Conservation (phyloP, 2,797 vertebrate species). For the Smutsia gigantea region DNA sequence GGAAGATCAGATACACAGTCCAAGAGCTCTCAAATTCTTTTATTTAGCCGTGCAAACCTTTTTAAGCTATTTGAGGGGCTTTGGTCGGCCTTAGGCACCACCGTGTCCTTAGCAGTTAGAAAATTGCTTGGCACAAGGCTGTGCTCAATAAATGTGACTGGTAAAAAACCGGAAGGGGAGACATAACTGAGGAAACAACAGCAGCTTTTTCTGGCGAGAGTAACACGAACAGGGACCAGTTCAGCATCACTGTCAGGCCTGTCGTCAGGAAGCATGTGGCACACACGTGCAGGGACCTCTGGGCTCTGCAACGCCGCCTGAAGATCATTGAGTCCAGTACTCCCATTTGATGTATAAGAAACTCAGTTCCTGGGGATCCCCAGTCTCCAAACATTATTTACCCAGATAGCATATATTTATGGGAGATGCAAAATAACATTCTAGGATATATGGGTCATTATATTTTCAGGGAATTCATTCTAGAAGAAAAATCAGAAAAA, state of each 20-base stretch:
- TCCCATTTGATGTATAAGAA: neutral
- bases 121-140: neutral
- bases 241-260: neutral
- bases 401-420: neutral
- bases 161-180: neutral
- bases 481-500: neutral
- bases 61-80: neutral
- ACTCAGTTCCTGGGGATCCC: neutral
- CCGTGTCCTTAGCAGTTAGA: neutral
- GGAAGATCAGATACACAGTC: neutral
- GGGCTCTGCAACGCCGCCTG: neutral
- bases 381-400: neutral
- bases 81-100: neutral
- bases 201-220: neutral
- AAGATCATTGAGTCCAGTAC: neutral
- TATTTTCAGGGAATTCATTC: conserved; percentile 27
- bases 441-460: neutral
- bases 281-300: fast-evolving
- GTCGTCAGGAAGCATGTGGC: neutral
- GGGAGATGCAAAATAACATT: neutral
- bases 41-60: neutral
- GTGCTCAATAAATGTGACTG: neutral
- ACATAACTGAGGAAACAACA: neutral
- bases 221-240: neutral
- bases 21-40: neutral